Evolutionary conservation across 2,888 invertebrate species (phyloP).

Genomic region (Heterodera filipjevi): DNA sequence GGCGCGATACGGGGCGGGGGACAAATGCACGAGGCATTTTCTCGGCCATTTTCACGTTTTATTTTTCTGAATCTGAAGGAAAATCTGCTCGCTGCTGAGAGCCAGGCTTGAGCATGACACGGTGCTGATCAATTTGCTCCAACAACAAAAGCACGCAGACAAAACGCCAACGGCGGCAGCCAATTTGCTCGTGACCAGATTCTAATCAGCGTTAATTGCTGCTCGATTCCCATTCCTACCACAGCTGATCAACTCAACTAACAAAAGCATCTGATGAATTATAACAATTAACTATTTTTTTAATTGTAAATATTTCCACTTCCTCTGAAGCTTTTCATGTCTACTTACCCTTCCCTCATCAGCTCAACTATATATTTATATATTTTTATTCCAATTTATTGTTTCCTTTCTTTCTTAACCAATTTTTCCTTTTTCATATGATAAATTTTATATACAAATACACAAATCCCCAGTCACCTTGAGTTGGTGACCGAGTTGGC

Average conservation of each 20-base stretch:
- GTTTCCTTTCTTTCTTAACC: background rate
- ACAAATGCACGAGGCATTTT: background rate
- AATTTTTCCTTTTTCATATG: background rate
- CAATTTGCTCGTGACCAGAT: constrained; percentile 39
- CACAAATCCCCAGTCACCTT: too few species aligned
- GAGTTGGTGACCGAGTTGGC: too few species aligned
- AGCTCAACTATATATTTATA: background rate
- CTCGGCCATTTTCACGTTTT: background rate
- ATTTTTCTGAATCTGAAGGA: background rate
- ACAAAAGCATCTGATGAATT: background rate
- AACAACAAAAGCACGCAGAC: background rate
- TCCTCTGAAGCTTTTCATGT: background rate
- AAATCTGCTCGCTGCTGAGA: constrained; percentile 50
- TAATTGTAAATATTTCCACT: background rate
- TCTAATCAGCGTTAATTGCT: constrained; percentile 27
- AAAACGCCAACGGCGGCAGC: background rate
- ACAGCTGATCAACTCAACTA: background rate
- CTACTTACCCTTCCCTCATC: background rate
- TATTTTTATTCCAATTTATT: background rate
- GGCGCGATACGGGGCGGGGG: too few species aligned
- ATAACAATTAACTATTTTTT: background rate
- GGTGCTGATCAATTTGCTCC: constrained; percentile 29
- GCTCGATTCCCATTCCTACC: background rate
- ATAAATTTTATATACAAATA: too few species aligned
- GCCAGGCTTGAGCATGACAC: constrained; percentile 46